These are phyloP conservation scores for Hyposmocoma kahamanoa DNA, from an alignment of 1,140 invertebrate species.

Conservation along the genomic window DNA sequence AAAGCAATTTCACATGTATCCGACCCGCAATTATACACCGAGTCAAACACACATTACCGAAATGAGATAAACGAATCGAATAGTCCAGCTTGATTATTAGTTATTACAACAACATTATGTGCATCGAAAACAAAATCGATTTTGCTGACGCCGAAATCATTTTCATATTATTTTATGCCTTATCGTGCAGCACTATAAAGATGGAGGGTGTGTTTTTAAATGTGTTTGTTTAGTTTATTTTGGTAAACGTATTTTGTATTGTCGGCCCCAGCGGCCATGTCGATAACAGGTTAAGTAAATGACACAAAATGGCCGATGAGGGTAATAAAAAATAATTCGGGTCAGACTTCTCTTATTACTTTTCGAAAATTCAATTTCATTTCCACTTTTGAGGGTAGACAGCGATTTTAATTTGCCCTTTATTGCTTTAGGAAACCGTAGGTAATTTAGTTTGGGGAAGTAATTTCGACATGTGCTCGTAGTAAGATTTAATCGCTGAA, in stretches of 20 bases:
- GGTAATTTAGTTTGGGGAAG: slow-evolving; percentile 29
- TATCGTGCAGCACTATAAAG: slow-evolving; percentile 4
- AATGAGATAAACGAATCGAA: slow-evolving; percentile 47
- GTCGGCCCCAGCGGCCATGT: slow-evolving; percentile 32
- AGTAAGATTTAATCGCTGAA: too few relatives aligned
- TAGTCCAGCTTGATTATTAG: slow-evolving; percentile 40
- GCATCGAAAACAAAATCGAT: slow-evolving; percentile 17
- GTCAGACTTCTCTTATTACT: slow-evolving; percentile 43
- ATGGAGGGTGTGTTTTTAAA: not conserved
- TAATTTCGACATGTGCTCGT: too few relatives aligned
- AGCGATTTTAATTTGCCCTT: slow-evolving; percentile 16
- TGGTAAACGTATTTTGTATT: slow-evolving; percentile 16
- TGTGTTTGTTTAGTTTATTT: slow-evolving; percentile 2
- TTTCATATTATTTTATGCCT: slow-evolving; percentile 17
- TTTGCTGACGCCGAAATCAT: not conserved
- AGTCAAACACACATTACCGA: slow-evolving; percentile 38
- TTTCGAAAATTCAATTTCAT: slow-evolving; percentile 55
- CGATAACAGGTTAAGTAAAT: slow-evolving; percentile 63
- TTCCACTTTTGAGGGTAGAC: slow-evolving; percentile 24
- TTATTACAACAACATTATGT: slow-evolving; percentile 45
- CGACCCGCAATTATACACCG: slow-evolving; percentile 29
- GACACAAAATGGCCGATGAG: slow-evolving; percentile 50
- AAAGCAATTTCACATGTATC: slow-evolving; percentile 26
- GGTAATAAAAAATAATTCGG: slow-evolving; percentile 52
- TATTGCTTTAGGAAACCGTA: slow-evolving; percentile 31